Percentiles rank a stretch among this genome's conserved stretches.
These are phyloP conservation scores for Cheirogaleus major DNA, from an alignment of 2,797 vertebrate genomes.

Conservation along the genomic window DNA sequence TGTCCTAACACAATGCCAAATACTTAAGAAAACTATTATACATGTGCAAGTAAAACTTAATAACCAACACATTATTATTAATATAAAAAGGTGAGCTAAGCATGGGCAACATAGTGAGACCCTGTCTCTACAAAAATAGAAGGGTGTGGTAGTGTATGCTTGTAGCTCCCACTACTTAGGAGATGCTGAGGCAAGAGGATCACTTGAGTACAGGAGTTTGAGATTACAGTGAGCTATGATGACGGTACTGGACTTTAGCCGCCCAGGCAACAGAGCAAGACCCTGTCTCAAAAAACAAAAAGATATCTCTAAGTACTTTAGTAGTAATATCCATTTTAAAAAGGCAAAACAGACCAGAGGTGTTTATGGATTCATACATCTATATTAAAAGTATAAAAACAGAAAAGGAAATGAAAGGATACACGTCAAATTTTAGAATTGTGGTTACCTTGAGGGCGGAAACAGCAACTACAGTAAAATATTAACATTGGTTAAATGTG, in stretches of 20 bases:
- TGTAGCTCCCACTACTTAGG: not conserved
- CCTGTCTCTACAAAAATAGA: not conserved
- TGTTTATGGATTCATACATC: not conserved
- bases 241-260: not conserved
- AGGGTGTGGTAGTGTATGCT: not conserved
- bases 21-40: not conserved
- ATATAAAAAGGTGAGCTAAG: slow-evolving; percentile 17
- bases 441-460: not conserved
- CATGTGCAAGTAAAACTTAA: not conserved
- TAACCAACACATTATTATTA: not conserved
- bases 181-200: not conserved
- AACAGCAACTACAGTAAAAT: not conserved
- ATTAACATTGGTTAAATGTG: not conserved
- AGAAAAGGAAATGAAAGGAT: not conserved
- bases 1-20: not conserved
- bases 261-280: not conserved
- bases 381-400: slow-evolving; percentile 22
- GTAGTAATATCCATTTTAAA: not conserved
- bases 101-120: not conserved
- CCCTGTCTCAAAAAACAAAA: not conserved
- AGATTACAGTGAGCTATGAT: not conserved
- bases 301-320: not conserved
- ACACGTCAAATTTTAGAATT: not conserved
- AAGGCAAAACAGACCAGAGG: slow-evolving; percentile 9
- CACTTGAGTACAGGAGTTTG: not conserved